Evolutionary conservation across 2,888 invertebrate genomes (phyloP).

Genomic region (Pollenia amentaria): DNA sequence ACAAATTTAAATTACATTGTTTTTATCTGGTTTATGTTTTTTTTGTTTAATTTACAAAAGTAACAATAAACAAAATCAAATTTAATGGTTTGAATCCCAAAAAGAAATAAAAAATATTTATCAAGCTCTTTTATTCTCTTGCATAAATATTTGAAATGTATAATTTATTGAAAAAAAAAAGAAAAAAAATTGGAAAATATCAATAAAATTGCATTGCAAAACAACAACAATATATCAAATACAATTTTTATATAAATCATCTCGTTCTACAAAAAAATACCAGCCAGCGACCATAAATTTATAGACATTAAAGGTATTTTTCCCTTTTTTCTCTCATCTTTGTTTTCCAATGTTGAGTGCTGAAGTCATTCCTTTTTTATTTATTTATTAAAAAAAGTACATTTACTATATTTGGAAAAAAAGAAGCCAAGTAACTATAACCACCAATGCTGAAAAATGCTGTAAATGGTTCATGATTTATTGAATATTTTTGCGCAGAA

Average conservation of each 20-base stretch:
- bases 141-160: background rate
- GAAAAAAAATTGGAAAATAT: background rate
- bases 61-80: constrained; percentile 22
- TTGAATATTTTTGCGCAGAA: background rate
- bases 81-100: constrained; percentile 14
- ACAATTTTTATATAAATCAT: constrained; percentile 49
- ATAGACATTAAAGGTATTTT: background rate
- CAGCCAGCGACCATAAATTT: constrained; percentile 6
- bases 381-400: background rate
- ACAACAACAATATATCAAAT: constrained; percentile 33
- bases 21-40: constrained; percentile 51
- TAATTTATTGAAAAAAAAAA: constrained; percentile 29
- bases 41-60: constrained; percentile 29
- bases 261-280: background rate
- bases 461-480: constrained; percentile 11
- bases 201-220: constrained; percentile 34
- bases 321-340: background rate
- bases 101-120: background rate
- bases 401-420: background rate
- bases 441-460: constrained; percentile 9
- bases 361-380: background rate
- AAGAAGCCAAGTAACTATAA: background rate
- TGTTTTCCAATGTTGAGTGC: background rate
- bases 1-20: constrained; percentile 48
- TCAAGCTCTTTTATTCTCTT: constrained; percentile 17